Evolutionary conservation across 2,113 vertebrate genomes (phyloP), one percentile per base, ranked within the genome.

Genomic region (Pagrus major): DNA sequence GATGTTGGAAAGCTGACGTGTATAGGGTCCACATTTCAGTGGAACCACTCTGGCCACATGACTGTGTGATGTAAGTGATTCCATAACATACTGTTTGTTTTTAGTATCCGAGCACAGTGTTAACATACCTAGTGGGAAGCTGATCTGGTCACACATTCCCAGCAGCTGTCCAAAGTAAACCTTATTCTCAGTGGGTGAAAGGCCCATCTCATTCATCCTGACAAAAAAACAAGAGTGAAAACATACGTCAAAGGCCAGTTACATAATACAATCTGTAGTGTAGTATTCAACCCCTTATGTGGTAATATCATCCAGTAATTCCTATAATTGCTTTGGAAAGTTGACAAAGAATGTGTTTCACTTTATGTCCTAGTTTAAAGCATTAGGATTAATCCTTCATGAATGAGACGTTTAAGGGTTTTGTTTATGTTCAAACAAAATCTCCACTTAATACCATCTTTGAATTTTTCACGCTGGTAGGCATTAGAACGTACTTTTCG

Each of bases 131-230:
- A 99, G 93, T 0, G 97, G 97, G 84, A 99, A 99, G 92, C 96
- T 99, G 94, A 99, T 98, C 89, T 99, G 98, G 91, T 99, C 98
- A 59, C 98, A 99, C 97, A 99, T 99, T 89, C 98, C 98, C 71
- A 99, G 94, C 71, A 99, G 94, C 93, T 99, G 98, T 72, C 98
- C 97, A 0, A 99, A 99, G 93, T 92, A 98, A 80, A 99, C 96
- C 83, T 97, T 97, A 83, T 94, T 95, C 75, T 97, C 96, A 0
- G 90, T 89, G 7, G 98, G 97, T 42, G 94, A 95, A 59, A 99
- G 95, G 39, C 91, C 93, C 83, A 99, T 93, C 58, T 97, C 95
- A 47, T 93, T 95, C 97, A 99, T 99, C 91, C 98, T 99, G 78
- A 15, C n/a, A n/a, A 42, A 76, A 46, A 68, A 41, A n/a, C 44